Base-by-base conservation (phyloP, 2,113 vertebrate species). In the Formicarius rufipectus region DNA sequence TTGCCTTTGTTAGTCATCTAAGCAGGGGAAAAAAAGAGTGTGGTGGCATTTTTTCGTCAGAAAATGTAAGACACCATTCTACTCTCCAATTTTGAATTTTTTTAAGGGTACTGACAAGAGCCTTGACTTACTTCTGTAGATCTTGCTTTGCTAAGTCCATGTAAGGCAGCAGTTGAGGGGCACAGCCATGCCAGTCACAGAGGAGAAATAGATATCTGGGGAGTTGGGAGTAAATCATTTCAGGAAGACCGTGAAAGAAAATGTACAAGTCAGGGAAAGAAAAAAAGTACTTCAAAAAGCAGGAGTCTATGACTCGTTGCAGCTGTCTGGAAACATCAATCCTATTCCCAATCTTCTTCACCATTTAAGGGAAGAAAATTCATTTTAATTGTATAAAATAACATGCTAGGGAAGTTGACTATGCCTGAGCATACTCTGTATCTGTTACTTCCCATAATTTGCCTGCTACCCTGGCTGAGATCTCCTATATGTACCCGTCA, bases 371-470 rank as follows among this genome's bases (percentile, higher is more conserved):
- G 90, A 95, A 91, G 58, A 73, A 85, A 93, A 94, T 96, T 90
- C 31, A 80, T 93, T 91, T 95, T 94, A 72, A 69, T 97, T 92
- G 60, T 87, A 81, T 83, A 87, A 94, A 96, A 93, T 73, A 94
- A 66, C 50, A 81, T 1, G 0, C 40, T 49, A 76, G 63, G 87
- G 37, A 94, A 94, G 83, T 37, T 40, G 56, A 81, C 56, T 30
- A 10, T 96, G 73, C 69, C 76, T 92, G 56, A 44, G 31, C 52
- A 79, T 88, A 78, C 67, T 53, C 44, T 76, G 30, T 80, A 39
- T 94, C 69, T 94, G 88, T 77, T 52, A 27, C 92, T 90, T 95
- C 63, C 45, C 39, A 31, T 83, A 30, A 95, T 85, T 93, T 95
- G 8, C 49, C 56, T 75, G 28, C 71, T 88, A 39, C 40, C 33